These are phyloP conservation scores for Ametastegia equiseti DNA, from an alignment of 2,888 invertebrate genomes.

Conservation along the genomic window DNA sequence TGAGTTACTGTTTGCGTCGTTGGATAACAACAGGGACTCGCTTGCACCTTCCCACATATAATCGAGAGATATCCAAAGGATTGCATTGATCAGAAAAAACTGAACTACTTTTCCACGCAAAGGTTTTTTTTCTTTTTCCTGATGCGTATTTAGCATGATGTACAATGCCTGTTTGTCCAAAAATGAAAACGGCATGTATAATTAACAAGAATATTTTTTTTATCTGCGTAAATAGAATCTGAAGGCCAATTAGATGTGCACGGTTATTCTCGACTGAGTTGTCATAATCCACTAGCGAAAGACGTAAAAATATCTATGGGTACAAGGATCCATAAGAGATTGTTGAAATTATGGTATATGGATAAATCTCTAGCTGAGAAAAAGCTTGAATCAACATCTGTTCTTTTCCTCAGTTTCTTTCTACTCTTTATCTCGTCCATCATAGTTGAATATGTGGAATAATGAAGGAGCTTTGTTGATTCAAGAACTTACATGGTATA, in stretches of 20 bases:
- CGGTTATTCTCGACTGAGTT: too few relatives aligned
- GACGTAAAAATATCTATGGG: too few relatives aligned
- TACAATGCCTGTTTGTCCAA: conserved; percentile 56
- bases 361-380: neutral
- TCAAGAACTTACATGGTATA: conserved; percentile 76
- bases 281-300: neutral
- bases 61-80: conserved; percentile 59
- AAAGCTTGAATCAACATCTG: neutral
- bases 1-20: conserved; percentile 48
- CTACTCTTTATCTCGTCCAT: too few relatives aligned
- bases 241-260: neutral
- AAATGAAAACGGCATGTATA: conserved; percentile 32
- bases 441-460: neutral
- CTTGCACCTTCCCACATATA: conserved; percentile 58
- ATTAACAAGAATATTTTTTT: neutral
- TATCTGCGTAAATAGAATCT: too few relatives aligned
- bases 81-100: conserved; percentile 52
- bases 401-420: neutral
- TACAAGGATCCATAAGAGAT: too few relatives aligned
- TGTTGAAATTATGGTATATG: too few relatives aligned
- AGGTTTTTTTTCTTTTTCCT: neutral
- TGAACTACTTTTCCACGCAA: conserved; percentile 43
- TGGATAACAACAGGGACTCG: conserved; percentile 51
- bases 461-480: conserved; percentile 8
- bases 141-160: conserved; percentile 52